These are phyloP conservation scores for Hippopotamyrus pictus DNA, from an alignment of 2,797 vertebrate species.

Conservation along the genomic window DNA sequence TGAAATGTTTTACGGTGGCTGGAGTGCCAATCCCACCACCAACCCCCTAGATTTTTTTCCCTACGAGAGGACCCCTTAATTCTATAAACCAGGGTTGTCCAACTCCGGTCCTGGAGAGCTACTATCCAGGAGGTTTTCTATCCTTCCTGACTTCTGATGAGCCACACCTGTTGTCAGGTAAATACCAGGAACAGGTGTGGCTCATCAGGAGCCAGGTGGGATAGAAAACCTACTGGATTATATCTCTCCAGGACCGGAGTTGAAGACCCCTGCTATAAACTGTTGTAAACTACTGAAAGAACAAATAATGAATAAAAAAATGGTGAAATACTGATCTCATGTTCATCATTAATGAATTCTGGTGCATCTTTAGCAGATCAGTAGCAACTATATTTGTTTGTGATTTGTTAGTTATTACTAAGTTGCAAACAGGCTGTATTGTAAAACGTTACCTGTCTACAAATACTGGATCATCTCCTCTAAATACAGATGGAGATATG, in stretches of 20 bases:
- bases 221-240: no score
- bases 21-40: no score
- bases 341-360: not conserved
- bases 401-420: not conserved
- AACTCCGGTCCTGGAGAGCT: no score
- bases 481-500: not conserved
- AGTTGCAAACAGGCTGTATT: not conserved
- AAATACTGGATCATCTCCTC: not conserved
- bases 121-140: no score
- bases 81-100: no score
- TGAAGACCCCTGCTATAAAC: not conserved
- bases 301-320: not conserved
- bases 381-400: not conserved
- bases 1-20: not conserved
- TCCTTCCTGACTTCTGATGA: no score
- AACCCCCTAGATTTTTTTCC: not conserved
- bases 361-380: not conserved
- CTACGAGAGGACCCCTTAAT: not conserved
- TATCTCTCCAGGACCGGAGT: no score
- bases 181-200: no score
- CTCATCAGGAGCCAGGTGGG: no score
- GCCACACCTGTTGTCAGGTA: no score
- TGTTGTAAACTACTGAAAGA: not conserved
- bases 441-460: not conserved
- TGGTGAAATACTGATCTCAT: not conserved